A percentile compares a stretch with the other conserved stretches of the same genome.
Evolutionary conservation across 2,113 vertebrate genomes (phyloP).

Genomic region (Proteles cristata): DNA sequence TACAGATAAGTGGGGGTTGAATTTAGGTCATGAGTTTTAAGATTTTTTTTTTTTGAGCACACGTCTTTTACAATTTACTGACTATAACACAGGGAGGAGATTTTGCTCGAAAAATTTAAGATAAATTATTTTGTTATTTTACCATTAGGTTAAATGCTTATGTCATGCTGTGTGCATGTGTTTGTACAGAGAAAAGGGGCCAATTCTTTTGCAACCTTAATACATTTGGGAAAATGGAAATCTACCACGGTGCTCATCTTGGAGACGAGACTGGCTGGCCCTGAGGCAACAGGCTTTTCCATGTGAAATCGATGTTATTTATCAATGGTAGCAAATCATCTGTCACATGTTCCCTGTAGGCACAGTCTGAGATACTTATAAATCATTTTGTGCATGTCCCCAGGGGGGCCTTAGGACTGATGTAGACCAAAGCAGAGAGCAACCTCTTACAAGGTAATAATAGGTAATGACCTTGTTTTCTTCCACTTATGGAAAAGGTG

Average conservation of each 20-base stretch:
- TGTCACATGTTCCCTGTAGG: rapidly evolving
- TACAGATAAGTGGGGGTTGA: background rate
- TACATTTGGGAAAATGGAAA: background rate
- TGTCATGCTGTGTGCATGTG: background rate
- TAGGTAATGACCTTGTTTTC: background rate
- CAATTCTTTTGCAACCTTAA: background rate
- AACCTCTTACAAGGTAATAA: background rate
- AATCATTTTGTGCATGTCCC: no score
- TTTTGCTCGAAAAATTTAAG: background rate
- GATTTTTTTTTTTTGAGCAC: background rate
- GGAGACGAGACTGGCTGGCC: background rate
- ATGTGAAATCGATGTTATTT: background rate
- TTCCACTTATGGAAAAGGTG: background rate
- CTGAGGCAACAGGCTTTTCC: background rate
- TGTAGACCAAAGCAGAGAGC: background rate
- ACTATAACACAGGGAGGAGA: background rate
- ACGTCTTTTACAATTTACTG: background rate
- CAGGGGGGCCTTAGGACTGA: no score
- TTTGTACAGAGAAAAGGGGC: no score
- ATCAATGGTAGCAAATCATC: rapidly evolving
- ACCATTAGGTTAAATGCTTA: background rate
- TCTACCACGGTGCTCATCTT: background rate
- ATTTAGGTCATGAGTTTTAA: background rate
- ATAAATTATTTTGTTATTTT: background rate
- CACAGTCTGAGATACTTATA: rapidly evolving